Evolutionary conservation across 2,113 vertebrate species (phyloP).

Genomic region (Periophthalmus modestus): DNA sequence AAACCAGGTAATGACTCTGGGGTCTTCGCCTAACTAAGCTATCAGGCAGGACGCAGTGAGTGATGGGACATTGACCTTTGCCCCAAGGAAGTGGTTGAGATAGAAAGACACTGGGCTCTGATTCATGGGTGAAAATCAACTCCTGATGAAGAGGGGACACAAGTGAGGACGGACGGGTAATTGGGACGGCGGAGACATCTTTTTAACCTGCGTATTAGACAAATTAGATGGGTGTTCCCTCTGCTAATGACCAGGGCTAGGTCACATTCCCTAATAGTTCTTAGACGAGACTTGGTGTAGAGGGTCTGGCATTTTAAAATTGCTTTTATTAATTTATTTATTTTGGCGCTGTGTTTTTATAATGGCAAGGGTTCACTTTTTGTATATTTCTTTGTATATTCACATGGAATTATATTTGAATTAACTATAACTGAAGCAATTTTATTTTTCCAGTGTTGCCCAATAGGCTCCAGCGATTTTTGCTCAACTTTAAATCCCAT

Average conservation of each 20-base stretch:
- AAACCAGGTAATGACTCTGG: slow-evolving; percentile 37
- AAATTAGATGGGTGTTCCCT: not conserved
- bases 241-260: slow-evolving; percentile 4
- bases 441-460: too few relatives aligned
- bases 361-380: too few relatives aligned
- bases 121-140: slow-evolving; percentile 64
- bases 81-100: slow-evolving; percentile 81
- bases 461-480: too few relatives aligned
- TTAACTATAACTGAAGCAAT: too few relatives aligned
- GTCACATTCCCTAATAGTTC: slow-evolving; percentile 25
- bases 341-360: slow-evolving; percentile 3
- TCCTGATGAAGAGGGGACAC: slow-evolving; percentile 46
- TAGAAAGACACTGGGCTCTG: slow-evolving; percentile 68
- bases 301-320: slow-evolving; percentile 46
- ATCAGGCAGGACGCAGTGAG: slow-evolving; percentile 53
- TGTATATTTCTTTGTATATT: too few relatives aligned
- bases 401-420: too few relatives aligned
- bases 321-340: too few relatives aligned
- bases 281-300: slow-evolving; percentile 24
- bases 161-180: slow-evolving; percentile 65
- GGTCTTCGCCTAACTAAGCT: slow-evolving; percentile 44
- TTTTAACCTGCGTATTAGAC: slow-evolving; percentile 12
- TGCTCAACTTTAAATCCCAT: not conserved
- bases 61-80: slow-evolving; percentile 67
- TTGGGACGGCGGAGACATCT: slow-evolving; percentile 45